Percentiles rank a stretch among this genome's conserved stretches.
Evolutionary conservation across 92 coral and sea anemone species (phyloP).

Genomic region (Hydrozoanthus gracilis): DNA sequence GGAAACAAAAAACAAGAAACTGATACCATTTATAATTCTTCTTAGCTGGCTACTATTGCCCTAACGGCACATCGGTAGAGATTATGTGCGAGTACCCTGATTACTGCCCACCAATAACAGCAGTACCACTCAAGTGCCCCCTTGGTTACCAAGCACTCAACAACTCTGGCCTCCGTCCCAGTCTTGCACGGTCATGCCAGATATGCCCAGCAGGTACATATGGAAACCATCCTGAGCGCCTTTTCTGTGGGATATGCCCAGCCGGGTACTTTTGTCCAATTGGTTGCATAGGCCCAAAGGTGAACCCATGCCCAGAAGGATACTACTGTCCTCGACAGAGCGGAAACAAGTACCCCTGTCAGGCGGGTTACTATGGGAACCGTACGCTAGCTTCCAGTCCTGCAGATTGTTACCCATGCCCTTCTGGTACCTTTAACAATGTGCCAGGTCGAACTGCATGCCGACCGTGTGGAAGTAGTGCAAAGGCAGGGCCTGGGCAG

Average conservation of each 20-base stretch:
- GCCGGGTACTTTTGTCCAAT: constrained; percentile 89
- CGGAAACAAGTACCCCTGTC: constrained; percentile 74
- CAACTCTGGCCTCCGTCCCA: constrained; percentile 69
- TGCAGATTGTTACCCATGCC: constrained; percentile 84
- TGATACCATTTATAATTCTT: background rate
- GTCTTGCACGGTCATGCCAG: constrained; percentile 58
- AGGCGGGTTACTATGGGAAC: constrained; percentile 88
- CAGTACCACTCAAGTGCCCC: constrained; percentile 64
- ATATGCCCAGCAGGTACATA: constrained; percentile 82
- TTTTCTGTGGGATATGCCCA: constrained; percentile 80
- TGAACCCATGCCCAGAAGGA: constrained; percentile 85
- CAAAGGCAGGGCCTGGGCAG: constrained; percentile 78
- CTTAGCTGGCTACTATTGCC: constrained; percentile 89
- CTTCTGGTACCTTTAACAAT: constrained; percentile 69
- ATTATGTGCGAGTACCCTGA: constrained; percentile 78
- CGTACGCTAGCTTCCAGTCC: constrained; percentile 69
- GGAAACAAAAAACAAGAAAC: no score
- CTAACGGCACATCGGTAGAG: constrained; percentile 61
- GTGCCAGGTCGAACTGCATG: constrained; percentile 77
- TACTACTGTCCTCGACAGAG: constrained; percentile 84
- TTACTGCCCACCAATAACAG: constrained; percentile 84
- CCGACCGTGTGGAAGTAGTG: constrained; percentile 92
- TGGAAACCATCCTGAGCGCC: constrained; percentile 81
- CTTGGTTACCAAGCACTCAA: constrained; percentile 80
- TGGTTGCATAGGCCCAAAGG: constrained; percentile 83